Conservation (phyloP, 2,888 invertebrate genomes). For the Monochamus alternatus region DNA sequence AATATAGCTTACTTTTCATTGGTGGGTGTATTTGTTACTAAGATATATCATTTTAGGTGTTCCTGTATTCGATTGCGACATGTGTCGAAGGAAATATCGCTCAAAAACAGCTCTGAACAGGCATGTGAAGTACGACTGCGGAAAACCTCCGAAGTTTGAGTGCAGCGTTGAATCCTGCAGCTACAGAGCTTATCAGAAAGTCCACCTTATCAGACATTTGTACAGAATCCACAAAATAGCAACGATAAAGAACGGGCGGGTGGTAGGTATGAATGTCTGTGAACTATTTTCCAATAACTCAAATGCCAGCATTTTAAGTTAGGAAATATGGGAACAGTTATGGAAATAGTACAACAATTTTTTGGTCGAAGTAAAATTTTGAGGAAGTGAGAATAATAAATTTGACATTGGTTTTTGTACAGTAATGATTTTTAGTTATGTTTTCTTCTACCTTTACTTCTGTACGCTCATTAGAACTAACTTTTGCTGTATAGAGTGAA, state of each 20-base stretch:
- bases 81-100: constrained; percentile 64
- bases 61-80: constrained; percentile 32
- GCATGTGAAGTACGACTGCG: constrained; percentile 80
- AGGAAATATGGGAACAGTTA: background rate
- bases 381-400: too few relatives aligned
- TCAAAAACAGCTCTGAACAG: constrained; percentile 82
- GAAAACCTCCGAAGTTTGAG: constrained; percentile 56
- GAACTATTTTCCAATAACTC: constrained; percentile 10
- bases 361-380: too few relatives aligned
- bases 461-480: too few relatives aligned
- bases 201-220: constrained; percentile 86
- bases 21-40: background rate
- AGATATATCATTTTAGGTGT: constrained; percentile 8
- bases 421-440: too few relatives aligned
- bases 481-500: too few relatives aligned
- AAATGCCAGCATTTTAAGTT: background rate
- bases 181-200: constrained; percentile 86
- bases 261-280: background rate
- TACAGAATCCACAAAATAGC: constrained; percentile 7
- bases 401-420: too few relatives aligned
- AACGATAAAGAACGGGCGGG: background rate
- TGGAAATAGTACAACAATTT: background rate
- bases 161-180: constrained; percentile 27
- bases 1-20: too few relatives aligned
- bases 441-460: too few relatives aligned